phyloP scores from a whole-genome alignment of 1,140 invertebrate species.

The Drosophila jambulina region DNA sequence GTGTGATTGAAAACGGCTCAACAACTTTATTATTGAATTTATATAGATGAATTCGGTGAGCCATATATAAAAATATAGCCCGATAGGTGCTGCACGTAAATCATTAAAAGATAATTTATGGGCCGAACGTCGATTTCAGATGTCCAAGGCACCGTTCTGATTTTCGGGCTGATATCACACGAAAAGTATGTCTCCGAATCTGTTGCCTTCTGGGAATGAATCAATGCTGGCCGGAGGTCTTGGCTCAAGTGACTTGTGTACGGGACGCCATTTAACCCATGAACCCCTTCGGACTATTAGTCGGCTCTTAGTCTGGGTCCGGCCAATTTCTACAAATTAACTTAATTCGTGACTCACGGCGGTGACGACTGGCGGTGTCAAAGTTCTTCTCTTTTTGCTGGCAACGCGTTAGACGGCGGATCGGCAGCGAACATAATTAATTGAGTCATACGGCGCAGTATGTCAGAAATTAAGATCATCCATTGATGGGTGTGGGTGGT shows the following conservation, averaged over 20 bases:
- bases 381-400: slow-evolving; percentile 36
- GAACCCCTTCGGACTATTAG: slow-evolving; percentile 46
- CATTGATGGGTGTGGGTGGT: slow-evolving; percentile 33
- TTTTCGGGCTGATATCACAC: slow-evolving; percentile 67
- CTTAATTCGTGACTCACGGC: slow-evolving; percentile 73
- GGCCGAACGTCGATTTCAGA: slow-evolving; percentile 8
- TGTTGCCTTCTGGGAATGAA: slow-evolving; percentile 48
- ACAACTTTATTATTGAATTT: slow-evolving; percentile 79
- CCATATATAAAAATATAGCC: slow-evolving; percentile 24
- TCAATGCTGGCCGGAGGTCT: slow-evolving; percentile 58
- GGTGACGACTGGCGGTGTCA: slow-evolving; percentile 36
- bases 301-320: slow-evolving; percentile 38
- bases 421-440: slow-evolving; percentile 51
- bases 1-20: slow-evolving; percentile 81
- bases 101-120: slow-evolving; percentile 42
- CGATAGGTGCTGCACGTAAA: slow-evolving; percentile 45
- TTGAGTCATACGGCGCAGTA: slow-evolving; percentile 53
- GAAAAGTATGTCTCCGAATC: slow-evolving; percentile 37
- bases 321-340: slow-evolving; percentile 61
- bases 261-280: slow-evolving; percentile 50
- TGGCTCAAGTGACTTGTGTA: slow-evolving; percentile 70
- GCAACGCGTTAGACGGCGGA: slow-evolving; percentile 24
- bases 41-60: slow-evolving; percentile 49
- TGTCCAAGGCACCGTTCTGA: slow-evolving; percentile 33
- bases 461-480: slow-evolving; percentile 44